Evolutionary conservation across 2,113 vertebrate species (phyloP).

Genomic region (Epinephelus cyanopodus): DNA sequence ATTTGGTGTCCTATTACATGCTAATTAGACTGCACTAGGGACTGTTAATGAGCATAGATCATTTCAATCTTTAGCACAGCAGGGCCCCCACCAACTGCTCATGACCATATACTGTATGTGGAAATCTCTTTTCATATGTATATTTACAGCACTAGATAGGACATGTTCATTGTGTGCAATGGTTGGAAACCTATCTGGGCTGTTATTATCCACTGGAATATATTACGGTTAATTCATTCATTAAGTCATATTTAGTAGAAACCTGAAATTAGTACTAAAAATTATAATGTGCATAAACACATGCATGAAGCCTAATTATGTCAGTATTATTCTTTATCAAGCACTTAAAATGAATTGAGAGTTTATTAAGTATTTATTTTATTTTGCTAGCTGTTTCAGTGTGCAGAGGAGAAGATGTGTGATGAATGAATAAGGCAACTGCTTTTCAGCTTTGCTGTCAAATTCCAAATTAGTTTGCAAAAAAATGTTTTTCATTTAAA

Average conservation of each 20-base stretch:
- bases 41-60: constrained; percentile 84
- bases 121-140: constrained; percentile 32
- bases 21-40: constrained; percentile 84
- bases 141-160: not conserved
- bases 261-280: not conserved
- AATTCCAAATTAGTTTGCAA: not conserved
- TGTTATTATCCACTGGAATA: not conserved
- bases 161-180: constrained; percentile 1
- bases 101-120: constrained; percentile 47
- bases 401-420: not conserved
- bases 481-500: not conserved
- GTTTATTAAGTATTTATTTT: not conserved
- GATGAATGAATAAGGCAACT: not conserved
- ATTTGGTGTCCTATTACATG: constrained; percentile 87
- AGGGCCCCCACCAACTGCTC: constrained; percentile 48
- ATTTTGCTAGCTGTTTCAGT: not conserved
- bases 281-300: not conserved
- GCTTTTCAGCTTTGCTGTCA: not conserved
- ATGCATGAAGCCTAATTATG: not conserved
- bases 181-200: not conserved
- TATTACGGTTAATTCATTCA: not conserved
- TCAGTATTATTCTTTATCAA: not conserved
- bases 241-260: not conserved
- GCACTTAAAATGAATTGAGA: not conserved
- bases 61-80: constrained; percentile 79